Conservation (phyloP, 2,888 invertebrate species). For the Smittia aterrima region DNA sequence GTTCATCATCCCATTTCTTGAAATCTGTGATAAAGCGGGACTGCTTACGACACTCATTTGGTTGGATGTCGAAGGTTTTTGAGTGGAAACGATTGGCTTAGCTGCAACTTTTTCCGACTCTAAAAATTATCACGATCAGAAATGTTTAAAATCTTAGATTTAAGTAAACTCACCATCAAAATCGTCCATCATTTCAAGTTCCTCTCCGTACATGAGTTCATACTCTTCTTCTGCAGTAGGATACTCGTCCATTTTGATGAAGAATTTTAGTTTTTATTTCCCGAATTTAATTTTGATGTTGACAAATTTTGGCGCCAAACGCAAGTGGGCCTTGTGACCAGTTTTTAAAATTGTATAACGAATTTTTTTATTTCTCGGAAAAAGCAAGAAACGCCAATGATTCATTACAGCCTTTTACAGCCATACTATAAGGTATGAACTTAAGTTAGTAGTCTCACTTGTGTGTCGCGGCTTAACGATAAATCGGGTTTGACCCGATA, state of each 20-base stretch:
- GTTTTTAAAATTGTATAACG: too few species aligned
- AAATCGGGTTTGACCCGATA: too few species aligned
- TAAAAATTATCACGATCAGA: neutral
- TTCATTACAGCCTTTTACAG: too few species aligned
- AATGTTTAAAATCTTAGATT: neutral
- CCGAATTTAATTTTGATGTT: too few species aligned
- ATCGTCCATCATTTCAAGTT: constrained; percentile 63
- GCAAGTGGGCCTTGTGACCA: too few species aligned
- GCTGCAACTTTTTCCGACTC: constrained; percentile 9
- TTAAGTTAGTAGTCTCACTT: too few species aligned
- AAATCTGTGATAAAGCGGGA: constrained; percentile 52
- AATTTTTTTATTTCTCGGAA: too few species aligned
- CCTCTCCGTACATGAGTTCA: constrained; percentile 70
- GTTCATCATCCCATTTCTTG: constrained; percentile 44
- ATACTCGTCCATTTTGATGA: constrained; percentile 46
- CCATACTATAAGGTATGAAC: too few species aligned
- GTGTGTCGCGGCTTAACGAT: too few species aligned
- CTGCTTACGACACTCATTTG: constrained; percentile 41
- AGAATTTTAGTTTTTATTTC: too few species aligned
- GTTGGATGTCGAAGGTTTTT: constrained; percentile 13
- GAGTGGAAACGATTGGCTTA: constrained; percentile 40
- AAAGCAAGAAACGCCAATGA: too few species aligned
- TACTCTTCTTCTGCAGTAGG: constrained; percentile 62
- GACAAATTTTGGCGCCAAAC: too few species aligned
- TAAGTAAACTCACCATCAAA: constrained; percentile 48